Percentiles rank a stretch among this genome's conserved stretches.
Evolutionary conservation across 2,797 vertebrate species (phyloP).

Genomic region (Mormyrus hasselquistii): DNA sequence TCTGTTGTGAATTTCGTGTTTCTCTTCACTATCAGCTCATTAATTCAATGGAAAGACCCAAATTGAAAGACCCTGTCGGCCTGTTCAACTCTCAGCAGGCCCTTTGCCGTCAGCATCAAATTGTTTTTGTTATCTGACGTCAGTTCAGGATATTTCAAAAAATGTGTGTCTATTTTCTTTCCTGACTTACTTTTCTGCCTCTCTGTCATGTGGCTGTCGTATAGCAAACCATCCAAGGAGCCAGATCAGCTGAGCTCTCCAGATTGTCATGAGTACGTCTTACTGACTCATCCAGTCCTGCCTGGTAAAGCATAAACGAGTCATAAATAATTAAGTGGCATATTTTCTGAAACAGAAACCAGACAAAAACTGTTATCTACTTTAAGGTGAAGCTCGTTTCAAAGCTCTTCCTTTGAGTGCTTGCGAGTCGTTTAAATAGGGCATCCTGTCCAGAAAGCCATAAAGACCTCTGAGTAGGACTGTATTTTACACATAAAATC

Average conservation of each 20-base stretch:
- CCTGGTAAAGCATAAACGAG: neutral
- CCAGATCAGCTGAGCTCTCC: neutral
- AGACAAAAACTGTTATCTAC: neutral
- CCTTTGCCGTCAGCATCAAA: neutral
- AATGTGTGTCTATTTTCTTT: neutral
- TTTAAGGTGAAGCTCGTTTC: neutral
- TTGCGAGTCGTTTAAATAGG: no score
- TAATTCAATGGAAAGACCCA: neutral
- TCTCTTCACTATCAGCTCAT: neutral
- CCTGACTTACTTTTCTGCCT: neutral
- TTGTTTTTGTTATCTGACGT: neutral
- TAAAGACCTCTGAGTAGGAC: neutral
- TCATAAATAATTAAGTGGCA: neutral
- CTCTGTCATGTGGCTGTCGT: neutral
- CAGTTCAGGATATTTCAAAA: neutral
- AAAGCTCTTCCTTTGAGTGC: neutral
- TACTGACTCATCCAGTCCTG: neutral
- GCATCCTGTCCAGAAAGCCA: neutral
- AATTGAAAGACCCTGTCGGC: neutral
- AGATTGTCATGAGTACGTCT: conserved; percentile 11
- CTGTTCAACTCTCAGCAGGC: neutral
- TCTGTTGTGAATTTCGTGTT: neutral
- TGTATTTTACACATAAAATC: neutral
- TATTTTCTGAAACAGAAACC: neutral
- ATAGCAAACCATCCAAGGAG: neutral